Conservation (phyloP, 2,113 vertebrate species). For the Barnardius zonarius region DNA sequence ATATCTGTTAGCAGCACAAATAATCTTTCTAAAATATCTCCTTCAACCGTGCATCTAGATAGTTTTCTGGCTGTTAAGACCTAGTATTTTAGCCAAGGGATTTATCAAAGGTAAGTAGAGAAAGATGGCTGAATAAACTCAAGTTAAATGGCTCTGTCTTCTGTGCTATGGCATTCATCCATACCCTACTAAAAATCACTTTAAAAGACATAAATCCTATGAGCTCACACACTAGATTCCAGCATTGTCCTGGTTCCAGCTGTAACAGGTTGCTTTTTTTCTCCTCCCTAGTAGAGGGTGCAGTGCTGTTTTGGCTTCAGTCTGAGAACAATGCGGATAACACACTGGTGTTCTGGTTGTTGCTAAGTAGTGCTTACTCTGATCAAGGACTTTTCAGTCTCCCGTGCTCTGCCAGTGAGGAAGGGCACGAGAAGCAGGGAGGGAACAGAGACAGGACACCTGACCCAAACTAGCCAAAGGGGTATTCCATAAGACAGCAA, state of each 20-base stretch:
- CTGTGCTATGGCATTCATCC: not conserved
- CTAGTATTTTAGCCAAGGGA: not conserved
- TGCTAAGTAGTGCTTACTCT: not conserved
- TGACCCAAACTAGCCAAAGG: not conserved
- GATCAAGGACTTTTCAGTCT: not conserved
- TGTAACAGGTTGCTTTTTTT: not conserved
- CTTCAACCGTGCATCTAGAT: not conserved
- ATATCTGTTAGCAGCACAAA: not conserved
- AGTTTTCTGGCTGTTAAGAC: not conserved
- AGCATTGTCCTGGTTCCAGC: not conserved
- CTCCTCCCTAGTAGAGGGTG: not conserved
- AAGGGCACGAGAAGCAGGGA: not conserved
- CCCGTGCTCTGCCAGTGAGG: not conserved
- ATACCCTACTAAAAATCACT: not conserved
- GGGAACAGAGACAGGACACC: not conserved
- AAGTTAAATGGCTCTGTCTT: not conserved
- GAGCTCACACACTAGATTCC: not conserved
- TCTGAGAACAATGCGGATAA: not conserved
- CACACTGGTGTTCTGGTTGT: not conserved
- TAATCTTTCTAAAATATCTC: not conserved
- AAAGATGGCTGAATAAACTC: not conserved
- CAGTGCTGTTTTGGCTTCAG: not conserved
- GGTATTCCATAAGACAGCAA: not conserved
- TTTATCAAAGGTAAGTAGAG: not conserved
- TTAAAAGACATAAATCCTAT: not conserved